A percentile compares a stretch with the other conserved stretches of the same genome.
Conservation (phyloP, 2,113 vertebrate genomes). For the Otolemur garnettii region DNA sequence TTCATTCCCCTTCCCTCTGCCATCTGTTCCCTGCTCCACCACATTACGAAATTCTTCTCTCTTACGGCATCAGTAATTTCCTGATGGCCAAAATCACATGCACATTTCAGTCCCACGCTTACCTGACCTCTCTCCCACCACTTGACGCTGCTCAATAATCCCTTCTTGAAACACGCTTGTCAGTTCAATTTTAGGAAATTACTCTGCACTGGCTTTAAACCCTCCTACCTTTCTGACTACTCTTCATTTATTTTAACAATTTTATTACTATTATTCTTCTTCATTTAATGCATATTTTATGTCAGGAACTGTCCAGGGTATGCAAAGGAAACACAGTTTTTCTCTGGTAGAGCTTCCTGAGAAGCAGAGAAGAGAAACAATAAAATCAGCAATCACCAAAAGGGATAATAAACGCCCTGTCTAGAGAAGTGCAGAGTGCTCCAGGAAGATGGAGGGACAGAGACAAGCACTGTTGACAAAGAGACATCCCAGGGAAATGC, state of each 20-base stretch:
- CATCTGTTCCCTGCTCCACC: background rate
- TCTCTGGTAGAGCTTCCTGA: background rate
- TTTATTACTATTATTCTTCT: background rate
- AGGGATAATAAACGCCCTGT: background rate
- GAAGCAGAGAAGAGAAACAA: background rate
- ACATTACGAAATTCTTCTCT: background rate
- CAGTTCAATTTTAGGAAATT: background rate
- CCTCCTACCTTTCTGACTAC: background rate
- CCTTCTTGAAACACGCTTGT: background rate
- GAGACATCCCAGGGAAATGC: background rate
- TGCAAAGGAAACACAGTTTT: background rate
- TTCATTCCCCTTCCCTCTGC: background rate
- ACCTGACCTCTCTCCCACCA: background rate
- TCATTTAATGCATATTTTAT: background rate
- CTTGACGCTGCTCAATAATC: background rate
- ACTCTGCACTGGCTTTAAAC: background rate
- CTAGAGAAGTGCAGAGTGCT: background rate
- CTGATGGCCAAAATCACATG: background rate
- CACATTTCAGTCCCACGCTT: background rate
- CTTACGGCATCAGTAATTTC: background rate
- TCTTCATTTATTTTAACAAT: background rate
- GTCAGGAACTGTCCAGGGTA: background rate
- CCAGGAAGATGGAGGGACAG: background rate
- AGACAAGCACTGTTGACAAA: background rate
- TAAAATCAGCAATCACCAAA: background rate